Evolutionary conservation across 2,797 vertebrate genomes (phyloP), one percentile per base, ranked within the genome.

Genomic region (Jordanella pulchra): DNA sequence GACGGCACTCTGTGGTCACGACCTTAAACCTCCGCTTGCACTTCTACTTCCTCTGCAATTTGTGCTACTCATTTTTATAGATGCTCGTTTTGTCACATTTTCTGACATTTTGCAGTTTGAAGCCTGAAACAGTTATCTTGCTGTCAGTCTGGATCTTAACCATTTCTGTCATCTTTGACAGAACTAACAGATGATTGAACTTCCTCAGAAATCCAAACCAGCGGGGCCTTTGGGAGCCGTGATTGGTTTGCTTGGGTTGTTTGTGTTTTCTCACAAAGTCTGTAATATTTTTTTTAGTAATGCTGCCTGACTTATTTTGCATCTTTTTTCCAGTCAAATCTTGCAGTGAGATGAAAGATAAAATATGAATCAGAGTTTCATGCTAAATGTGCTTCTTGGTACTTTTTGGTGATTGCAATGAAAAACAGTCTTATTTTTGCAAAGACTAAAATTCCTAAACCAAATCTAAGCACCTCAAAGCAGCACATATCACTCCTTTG

Each of bases 11-110:
- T 30, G 65, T 25, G 21, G 69, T 64, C 10, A 45, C 44, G 61
- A 67, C n/a, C 50, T 39, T 30, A 28, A 66, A 60, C 30, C 64
- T 69, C 61, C 28, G 30, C 45, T 44, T 63, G 54, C 58, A 18
- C 51, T 55, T 42, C 18, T 15, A 18, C 65, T 66, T 48, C 71
- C 11, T 28, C 42, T n/a, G 23, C 11, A 23, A 23, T n/a, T 68
- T 55, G 21, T 68, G 42, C 71, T 48, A 78, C 17, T 68, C 11
- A 44, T 74, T 68, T 80, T 65, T 42, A n/a, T 14, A 1, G 42
- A 9, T 13, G 32, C 32, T 47, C n/a, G 61, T 50, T 69, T 23
- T 58, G 4, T 54, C 39, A 61, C 39, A 9, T 54, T 71, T 70
- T 66, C 45, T 44, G 48, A 1, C 30, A 25, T 76, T 65, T 72